Evolutionary conservation across 2,888 invertebrate genomes (phyloP), one percentile per base, ranked within the genome.

Genomic region (Disparrhopalites patrizii): DNA sequence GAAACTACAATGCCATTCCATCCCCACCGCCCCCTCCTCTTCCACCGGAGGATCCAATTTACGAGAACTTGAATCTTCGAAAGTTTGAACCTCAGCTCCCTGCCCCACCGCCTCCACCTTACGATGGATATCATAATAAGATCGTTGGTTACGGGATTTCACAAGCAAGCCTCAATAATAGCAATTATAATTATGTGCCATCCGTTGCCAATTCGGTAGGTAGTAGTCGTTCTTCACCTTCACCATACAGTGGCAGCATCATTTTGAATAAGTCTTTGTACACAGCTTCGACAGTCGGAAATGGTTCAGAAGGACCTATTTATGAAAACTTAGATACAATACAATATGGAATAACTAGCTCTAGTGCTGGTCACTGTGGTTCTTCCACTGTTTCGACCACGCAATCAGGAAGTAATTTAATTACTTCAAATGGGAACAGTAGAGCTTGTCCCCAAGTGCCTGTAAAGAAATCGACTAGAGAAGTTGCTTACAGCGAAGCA

Each of bases 71-170:
- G 30, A 62, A 62, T 31, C 57, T 58, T 18, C 55, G 43, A 27
- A 56, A 58, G 20, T 56, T 47, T 33, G 40, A 57, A 28, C 66
- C 68, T 18, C 68, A 65, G 5, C 61, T 62, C 18, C 61, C 65
- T 18, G 66, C 68, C n/a, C 68, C 68, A 3, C 65, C 68, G 3
- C 68, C 68, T n/a, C 68, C 68, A 7, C 68, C 68, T 13, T 66
- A 66, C 1, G 66, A 68, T 23, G 65, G 58, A 15, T 66, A 62
- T 51, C 68, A 68, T 54, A 68, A 68, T 38, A 68, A 68, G 60
- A 68, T 68, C 20, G 20, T 40, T 25, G 43, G 64, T 57, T 51
- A 43, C 47, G 51, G 50, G 30, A 57, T 56, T 33, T 33, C 33
- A 15, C 18, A 38, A 8, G 40, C 31, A 31, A 62, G 25, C 55